Base-by-base conservation (phyloP, 2,888 invertebrate genomes). In the Heteropelma amictum region DNA sequence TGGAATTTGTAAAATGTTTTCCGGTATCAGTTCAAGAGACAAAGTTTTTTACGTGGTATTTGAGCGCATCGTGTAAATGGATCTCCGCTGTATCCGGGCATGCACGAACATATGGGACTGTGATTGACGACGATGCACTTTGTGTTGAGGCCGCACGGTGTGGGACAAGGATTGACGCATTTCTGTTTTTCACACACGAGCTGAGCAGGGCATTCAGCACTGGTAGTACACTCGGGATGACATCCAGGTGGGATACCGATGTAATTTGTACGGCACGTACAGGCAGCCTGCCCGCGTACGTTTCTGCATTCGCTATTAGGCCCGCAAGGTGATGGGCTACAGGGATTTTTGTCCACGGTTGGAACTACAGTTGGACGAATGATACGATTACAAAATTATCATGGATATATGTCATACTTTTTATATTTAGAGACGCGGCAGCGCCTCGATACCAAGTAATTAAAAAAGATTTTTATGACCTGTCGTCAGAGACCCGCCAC, bases 101-200 rank as follows among this genome's bases (percentile, higher is more conserved):
- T 93, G 81, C 95, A 96, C 60, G 93, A 93, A 86, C 95, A 95
- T 86, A 95, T 94, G 3, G 95, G 95, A 88, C 93, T 95, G 83
- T 96, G 95, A 86, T 94, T 95, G 54, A 95, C 93, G 26, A 96
- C 94, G 89, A 93, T 92, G 85, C 96, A 96, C 79, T 91, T 91
- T 1, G 96, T 95, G 77, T 90, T 91, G 26, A 94, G 90, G 19
- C 96, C 96, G 85, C 96, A 96, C n/a, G 94, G 92, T 81, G 95
- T 95, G 65, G 92, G 92, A 84, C 96, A 96, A n/a, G 96, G 96
- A 87, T 96, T 93, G 28, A 93, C 90, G 94, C 96, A 96, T 89
- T 94, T 95, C 86, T 94, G 93, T 85, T 95, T 95, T 63, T 92
- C 92, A 83, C 95, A 96, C 3, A 95, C 94, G 89, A 94, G 92